phyloP scores from a whole-genome alignment of 2,113 vertebrate species.

The Podarcis raffonei region DNA sequence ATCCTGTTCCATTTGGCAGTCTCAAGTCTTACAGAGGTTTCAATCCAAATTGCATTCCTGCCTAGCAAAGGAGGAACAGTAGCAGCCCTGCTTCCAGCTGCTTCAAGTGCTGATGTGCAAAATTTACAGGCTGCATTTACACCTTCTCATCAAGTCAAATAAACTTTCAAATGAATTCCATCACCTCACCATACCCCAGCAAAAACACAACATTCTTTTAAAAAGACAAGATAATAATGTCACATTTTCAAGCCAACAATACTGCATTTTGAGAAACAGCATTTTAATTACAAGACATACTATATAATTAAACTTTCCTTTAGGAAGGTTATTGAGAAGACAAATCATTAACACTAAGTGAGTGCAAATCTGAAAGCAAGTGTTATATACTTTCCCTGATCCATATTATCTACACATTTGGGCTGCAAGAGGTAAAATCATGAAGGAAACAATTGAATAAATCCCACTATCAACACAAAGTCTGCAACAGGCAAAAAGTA shows the following conservation, averaged over 20 bases:
- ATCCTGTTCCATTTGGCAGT: not conserved
- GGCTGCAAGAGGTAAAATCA: not conserved
- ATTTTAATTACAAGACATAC: not conserved
- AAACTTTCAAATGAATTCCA: conserved; percentile 5
- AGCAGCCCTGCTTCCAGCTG: not conserved
- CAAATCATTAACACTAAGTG: not conserved
- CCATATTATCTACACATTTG: not conserved
- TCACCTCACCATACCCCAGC: not conserved
- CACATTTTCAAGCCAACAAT: not conserved
- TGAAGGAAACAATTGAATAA: not conserved
- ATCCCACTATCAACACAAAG: not conserved
- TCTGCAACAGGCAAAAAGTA: not conserved
- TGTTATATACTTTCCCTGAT: not conserved
- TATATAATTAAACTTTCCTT: not conserved
- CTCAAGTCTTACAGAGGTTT: not conserved
- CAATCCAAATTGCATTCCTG: not conserved
- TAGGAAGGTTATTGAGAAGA: not conserved
- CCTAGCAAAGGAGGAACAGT: not conserved
- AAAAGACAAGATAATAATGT: not conserved
- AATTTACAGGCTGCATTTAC: not conserved
- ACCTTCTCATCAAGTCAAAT: conserved; percentile 1
- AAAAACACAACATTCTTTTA: not conserved
- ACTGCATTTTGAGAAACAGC: not conserved
- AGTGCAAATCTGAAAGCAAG: not conserved
- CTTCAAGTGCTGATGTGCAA: conserved; percentile 1